phyloP scores from a whole-genome alignment of 2,113 vertebrate genomes.

The Gavialis gangeticus region DNA sequence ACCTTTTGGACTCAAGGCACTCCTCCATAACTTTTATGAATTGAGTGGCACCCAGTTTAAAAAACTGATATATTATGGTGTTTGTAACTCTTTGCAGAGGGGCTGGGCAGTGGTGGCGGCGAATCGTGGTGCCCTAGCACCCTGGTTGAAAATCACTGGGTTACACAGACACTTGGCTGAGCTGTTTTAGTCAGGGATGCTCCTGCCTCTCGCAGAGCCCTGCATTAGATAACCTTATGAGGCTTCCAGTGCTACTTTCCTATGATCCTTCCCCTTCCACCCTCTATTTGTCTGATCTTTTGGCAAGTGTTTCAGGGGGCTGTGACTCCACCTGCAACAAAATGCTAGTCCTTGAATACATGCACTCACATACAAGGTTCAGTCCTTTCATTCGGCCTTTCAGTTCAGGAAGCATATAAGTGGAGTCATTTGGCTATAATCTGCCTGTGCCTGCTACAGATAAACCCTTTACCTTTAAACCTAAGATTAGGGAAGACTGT shows the following conservation, averaged over 20 bases:
- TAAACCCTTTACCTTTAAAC: neutral
- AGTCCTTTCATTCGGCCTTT: neutral
- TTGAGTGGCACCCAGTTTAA: no score
- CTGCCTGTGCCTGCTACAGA: neutral
- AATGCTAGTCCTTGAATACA: neutral
- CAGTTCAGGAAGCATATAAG: neutral
- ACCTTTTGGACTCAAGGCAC: no score
- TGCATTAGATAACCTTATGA: no score
- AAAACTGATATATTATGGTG: no score
- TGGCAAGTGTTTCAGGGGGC: neutral
- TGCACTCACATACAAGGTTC: neutral
- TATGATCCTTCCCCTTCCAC: neutral
- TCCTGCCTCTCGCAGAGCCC: no score
- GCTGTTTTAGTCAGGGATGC: no score
- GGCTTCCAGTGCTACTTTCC: neutral
- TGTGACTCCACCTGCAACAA: neutral
- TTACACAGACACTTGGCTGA: no score
- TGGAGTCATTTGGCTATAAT: neutral
- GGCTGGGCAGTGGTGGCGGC: no score
- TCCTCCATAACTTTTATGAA: no score
- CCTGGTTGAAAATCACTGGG: no score
- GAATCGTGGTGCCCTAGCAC: no score
- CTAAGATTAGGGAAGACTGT: neutral
- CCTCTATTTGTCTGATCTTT: neutral
- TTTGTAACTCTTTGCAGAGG: no score